phyloP scores from a whole-genome alignment of 2,797 vertebrate genomes.

The Tragopan temminckii region DNA sequence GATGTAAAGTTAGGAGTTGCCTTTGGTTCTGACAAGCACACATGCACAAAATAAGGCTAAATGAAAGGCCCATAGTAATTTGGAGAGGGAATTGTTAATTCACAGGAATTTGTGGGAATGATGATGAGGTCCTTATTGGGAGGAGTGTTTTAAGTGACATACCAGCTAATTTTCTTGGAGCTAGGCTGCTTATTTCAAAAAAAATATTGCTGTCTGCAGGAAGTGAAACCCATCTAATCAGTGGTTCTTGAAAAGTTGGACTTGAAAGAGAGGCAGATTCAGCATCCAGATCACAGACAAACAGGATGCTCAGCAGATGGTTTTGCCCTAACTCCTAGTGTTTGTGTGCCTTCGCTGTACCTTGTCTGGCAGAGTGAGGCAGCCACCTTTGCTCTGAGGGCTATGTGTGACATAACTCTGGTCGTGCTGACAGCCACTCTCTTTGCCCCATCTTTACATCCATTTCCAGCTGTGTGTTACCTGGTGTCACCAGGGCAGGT shows the following conservation, averaged over 20 bases:
- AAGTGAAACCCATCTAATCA: background rate
- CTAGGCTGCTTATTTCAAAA: background rate
- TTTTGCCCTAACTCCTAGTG: background rate
- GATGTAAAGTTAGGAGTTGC: background rate
- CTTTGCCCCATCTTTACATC: background rate
- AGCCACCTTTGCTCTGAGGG: background rate
- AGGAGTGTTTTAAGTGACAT: background rate
- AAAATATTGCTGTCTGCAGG: background rate
- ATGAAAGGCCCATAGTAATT: conserved; percentile 6
- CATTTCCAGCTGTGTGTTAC: background rate
- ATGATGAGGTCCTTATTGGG: background rate
- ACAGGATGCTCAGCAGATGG: background rate
- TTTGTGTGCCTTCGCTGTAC: background rate
- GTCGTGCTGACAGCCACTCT: background rate
- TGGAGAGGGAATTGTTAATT: background rate
- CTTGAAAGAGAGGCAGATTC: conserved; percentile 1
- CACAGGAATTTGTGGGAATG: conserved; percentile 7
- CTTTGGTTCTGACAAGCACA: background rate
- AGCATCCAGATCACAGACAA: background rate
- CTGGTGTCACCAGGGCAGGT: background rate
- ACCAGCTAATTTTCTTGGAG: conserved; percentile 29
- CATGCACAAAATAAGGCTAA: background rate
- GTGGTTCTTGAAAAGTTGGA: conserved; percentile 17
- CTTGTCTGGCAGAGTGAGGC: background rate
- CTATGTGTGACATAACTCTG: background rate